Conservation (phyloP, 1,140 invertebrate genomes). For the Aradophagus sp. region DNA sequence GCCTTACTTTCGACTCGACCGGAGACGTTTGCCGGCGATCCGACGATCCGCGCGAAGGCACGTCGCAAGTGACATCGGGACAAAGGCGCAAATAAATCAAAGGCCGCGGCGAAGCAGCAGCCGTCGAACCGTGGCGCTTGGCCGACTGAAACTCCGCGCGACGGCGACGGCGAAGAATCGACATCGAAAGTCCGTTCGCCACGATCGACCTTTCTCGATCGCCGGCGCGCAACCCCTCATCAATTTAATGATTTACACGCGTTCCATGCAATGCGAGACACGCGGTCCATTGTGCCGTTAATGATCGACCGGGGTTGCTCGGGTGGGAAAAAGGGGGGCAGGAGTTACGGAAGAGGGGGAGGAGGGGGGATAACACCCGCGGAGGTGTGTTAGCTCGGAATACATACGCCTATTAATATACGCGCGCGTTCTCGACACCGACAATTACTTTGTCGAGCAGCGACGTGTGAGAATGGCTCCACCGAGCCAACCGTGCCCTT, state of each 20-base stretch:
- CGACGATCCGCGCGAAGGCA: too few relatives aligned
- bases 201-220: too few relatives aligned
- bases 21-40: too few relatives aligned
- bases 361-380: too few relatives aligned
- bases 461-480: constrained; percentile 68
- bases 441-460: constrained; percentile 69
- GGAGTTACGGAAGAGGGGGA: constrained; percentile 57
- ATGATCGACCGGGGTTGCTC: constrained; percentile 49
- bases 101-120: too few relatives aligned
- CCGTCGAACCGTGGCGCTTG: too few relatives aligned
- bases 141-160: constrained; percentile 18
- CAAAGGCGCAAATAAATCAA: too few relatives aligned
- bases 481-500: constrained; percentile 58
- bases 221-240: constrained; percentile 14
- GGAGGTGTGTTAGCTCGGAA: constrained; percentile 59
- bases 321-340: constrained; percentile 41
- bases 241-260: too few relatives aligned
- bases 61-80: too few relatives aligned
- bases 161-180: too few relatives aligned
- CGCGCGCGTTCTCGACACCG: constrained; percentile 57
- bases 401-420: constrained; percentile 67
- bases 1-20: too few relatives aligned
- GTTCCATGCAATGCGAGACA: background rate
- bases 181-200: too few relatives aligned
- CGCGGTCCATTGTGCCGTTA: constrained; percentile 46